Evolutionary conservation across 2,888 invertebrate species (phyloP).

Genomic region (Venusia cambrica): DNA sequence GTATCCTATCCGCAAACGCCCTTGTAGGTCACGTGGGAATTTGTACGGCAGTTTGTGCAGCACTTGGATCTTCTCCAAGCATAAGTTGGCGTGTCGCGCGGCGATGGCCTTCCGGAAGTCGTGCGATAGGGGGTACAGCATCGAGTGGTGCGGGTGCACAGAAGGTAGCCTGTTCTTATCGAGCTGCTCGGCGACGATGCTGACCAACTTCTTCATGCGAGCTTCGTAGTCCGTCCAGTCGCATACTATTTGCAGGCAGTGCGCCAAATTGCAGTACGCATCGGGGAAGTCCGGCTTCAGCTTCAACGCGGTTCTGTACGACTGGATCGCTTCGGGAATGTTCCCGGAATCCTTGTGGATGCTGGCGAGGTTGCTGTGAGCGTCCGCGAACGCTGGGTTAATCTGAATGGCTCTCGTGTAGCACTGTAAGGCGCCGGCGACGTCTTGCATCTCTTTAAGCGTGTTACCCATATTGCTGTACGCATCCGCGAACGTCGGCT

Average conservation of each 20-base stretch:
- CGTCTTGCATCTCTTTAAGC: conserved; percentile 99
- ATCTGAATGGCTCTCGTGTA: conserved; percentile 99
- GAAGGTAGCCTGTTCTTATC: conserved; percentile 98
- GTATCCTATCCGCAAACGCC: conserved; percentile 95
- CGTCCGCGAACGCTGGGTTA: conserved; percentile 99
- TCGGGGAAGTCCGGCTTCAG: conserved; percentile 99
- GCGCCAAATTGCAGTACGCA: conserved; percentile 99
- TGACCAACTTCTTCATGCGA: conserved; percentile 97
- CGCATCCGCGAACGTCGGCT: conserved; percentile 99
- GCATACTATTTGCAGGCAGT: conserved; percentile 99
- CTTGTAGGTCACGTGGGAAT: conserved; percentile 85
- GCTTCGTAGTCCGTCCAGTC: conserved; percentile 99
- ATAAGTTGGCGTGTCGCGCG: conserved; percentile 97
- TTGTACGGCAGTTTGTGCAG: conserved; percentile 95
- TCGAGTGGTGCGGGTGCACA: conserved; percentile 99
- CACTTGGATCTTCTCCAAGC: conserved; percentile 98
- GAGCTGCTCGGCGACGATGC: conserved; percentile 98
- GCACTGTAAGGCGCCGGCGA: conserved; percentile 97
- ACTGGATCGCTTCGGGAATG: conserved; percentile 99
- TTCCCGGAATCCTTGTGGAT: conserved; percentile 99
- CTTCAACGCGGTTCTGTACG: conserved; percentile 97
- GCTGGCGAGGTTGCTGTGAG: conserved; percentile 98
- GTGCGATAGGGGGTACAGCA: conserved; percentile 98
- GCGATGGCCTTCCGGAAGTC: conserved; percentile 98
- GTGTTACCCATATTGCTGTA: conserved; percentile 99